Base-by-base conservation (phyloP, 92 coral and sea anemone species). In the Paramuricea clavata region DNA sequence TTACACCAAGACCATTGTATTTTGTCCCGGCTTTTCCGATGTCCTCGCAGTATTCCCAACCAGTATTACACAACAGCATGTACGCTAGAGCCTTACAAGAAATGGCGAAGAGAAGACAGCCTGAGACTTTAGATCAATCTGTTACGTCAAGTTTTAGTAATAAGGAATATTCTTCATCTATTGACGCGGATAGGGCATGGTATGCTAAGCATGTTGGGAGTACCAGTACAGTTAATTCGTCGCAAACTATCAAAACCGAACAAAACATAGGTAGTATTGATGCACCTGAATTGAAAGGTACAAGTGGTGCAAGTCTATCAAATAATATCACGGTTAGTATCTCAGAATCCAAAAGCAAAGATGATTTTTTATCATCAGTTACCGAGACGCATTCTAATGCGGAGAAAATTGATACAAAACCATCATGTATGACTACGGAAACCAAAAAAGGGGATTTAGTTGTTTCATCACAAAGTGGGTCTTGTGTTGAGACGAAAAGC, bases 121-220 rank as follows among this genome's bases (percentile, higher is more conserved):
- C 26, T 19, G 26, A 54, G 4, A 21, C 3, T 54, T 54, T 21
- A 54, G 22, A 8, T 31, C 72, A 65, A 19, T 12, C 72, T 0
- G 72, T 30, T 65, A 27, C 72, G 6, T 0, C 39, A 2, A 6
- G 2, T 28, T 28, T 19, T 26, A 65, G 11, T 9, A 60, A 60
- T 8, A 22, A 60, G 31, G 68, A 60, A 11, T 26, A 60, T 22
- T 22, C 68, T 9, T 3, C 36, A 31, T 19, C 72, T 19, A 9
- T 65, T 16, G 72, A 65, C 13, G 41, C 36, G 16, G 72, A 65
- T 65, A 65, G 23, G 22, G 41, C 72, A 12, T 65, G 36, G 72
- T 65, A 65, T 65, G n/a, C n/a, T 1, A 65, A 65, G 3, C 39
- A 65, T 33, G 72, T 31, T 9, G 72, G 72, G 5, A 31, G 72